phyloP scores from a whole-genome alignment of 64 coral and sea anemone genomes.

The Actinia tenebrosa region DNA sequence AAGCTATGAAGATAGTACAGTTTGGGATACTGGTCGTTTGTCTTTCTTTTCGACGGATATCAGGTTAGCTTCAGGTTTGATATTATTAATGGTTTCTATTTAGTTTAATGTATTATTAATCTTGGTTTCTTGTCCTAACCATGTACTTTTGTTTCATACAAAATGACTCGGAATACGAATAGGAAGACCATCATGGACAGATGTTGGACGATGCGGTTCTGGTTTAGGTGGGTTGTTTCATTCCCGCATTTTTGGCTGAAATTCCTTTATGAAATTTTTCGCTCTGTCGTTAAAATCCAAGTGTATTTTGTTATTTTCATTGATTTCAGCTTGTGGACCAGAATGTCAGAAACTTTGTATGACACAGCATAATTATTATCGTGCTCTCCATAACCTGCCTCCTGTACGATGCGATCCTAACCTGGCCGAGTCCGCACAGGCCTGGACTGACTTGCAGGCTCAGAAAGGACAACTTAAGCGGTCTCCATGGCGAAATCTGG shows the following conservation, averaged over 20 bases:
- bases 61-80: too few relatives aligned
- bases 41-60: too few relatives aligned
- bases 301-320: too few relatives aligned
- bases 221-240: background rate
- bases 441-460: conserved; percentile 44
- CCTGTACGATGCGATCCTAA: conserved; percentile 64
- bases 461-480: background rate
- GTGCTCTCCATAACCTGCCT: conserved; percentile 46
- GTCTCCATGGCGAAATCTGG: conserved; percentile 7
- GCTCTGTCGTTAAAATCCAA: background rate
- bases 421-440: conserved; percentile 65
- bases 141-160: too few relatives aligned
- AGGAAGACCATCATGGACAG: background rate
- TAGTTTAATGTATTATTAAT: too few relatives aligned
- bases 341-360: conserved; percentile 62
- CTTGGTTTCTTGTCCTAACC: too few relatives aligned
- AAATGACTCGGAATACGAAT: background rate
- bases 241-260: too few relatives aligned
- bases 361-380: conserved; percentile 74
- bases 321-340: conserved; percentile 46
- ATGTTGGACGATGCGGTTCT: background rate
- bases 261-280: too few relatives aligned
- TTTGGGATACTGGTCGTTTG: too few relatives aligned
- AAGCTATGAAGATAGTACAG: too few relatives aligned
- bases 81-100: too few relatives aligned